Percentiles rank a stretch among this genome's conserved stretches.
These are phyloP conservation scores for Leistus spinibarbis DNA, from an alignment of 2,888 invertebrate genomes.

Conservation along the genomic window DNA sequence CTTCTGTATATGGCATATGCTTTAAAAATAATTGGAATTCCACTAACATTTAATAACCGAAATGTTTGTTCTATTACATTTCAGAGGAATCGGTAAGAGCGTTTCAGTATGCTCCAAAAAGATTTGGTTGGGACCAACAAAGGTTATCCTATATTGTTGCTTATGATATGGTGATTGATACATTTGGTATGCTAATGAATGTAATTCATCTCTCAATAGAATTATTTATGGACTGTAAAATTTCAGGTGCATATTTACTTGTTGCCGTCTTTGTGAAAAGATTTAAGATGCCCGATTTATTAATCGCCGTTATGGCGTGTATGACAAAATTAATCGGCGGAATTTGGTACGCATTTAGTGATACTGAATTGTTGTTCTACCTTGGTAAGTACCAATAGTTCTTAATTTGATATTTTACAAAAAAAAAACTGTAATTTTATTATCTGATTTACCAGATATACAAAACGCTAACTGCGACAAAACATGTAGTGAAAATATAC, in stretches of 20 bases:
- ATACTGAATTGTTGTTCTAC: constrained; percentile 8
- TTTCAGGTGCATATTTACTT: not conserved
- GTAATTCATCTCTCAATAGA: too few relatives aligned
- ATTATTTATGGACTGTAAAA: not conserved
- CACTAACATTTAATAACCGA: too few relatives aligned
- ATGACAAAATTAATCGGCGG: constrained; percentile 14
- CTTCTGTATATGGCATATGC: too few relatives aligned
- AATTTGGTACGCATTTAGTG: constrained; percentile 21
- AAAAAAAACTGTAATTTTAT: not conserved
- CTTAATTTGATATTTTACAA: not conserved
- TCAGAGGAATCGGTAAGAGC: not conserved
- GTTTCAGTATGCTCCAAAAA: not conserved
- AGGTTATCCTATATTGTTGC: not conserved
- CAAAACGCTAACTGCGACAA: too few relatives aligned
- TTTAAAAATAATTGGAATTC: too few relatives aligned
- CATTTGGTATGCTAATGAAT: not conserved
- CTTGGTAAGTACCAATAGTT: constrained; percentile 15
- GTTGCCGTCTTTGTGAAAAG: not conserved
- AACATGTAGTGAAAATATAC: too few relatives aligned
- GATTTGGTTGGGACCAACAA: not conserved
- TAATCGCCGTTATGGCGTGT: constrained; percentile 13
- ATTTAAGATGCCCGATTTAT: not conserved
- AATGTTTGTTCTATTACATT: not conserved
- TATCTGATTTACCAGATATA: too few relatives aligned
- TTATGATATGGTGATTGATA: not conserved